phyloP scores from a whole-genome alignment of 2,888 invertebrate genomes.

The Heliconius ismenius region DNA sequence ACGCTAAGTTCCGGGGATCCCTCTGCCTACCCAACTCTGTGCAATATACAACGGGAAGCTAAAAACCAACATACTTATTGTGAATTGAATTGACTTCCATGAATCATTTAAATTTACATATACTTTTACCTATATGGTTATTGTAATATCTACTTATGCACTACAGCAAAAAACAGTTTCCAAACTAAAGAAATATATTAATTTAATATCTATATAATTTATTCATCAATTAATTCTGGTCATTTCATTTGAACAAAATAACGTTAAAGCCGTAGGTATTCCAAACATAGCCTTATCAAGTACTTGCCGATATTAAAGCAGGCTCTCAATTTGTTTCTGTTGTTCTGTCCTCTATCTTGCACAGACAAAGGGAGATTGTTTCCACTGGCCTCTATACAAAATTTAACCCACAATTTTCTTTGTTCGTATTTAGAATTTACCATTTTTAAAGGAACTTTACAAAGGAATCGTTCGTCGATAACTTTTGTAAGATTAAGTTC shows the following conservation, averaged over 20 bases:
- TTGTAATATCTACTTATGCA: too few relatives aligned
- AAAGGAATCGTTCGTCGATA: conserved; percentile 1
- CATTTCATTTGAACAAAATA: neutral
- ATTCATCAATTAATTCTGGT: neutral
- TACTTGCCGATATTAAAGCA: conserved; percentile 28
- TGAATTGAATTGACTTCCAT: too few relatives aligned
- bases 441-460: neutral
- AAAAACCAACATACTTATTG: too few relatives aligned
- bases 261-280: neutral
- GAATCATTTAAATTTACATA: too few relatives aligned
- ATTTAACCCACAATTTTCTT: conserved; percentile 26
- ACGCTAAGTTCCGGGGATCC: too few relatives aligned
- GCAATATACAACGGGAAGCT: too few relatives aligned
- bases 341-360: conserved; percentile 28
- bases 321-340: conserved; percentile 32
- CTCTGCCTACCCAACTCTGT: too few relatives aligned
- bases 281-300: conserved; percentile 4
- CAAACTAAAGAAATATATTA: neutral
- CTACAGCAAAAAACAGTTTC: too few relatives aligned
- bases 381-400: conserved; percentile 23
- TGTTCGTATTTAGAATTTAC: conserved; percentile 15
- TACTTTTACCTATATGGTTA: too few relatives aligned
- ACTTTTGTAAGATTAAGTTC: conserved; percentile 1
- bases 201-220: too few relatives aligned
- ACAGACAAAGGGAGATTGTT: conserved; percentile 33